phyloP scores from a whole-genome alignment of 1,140 invertebrate species.

The Vollenhovia emeryi region DNA sequence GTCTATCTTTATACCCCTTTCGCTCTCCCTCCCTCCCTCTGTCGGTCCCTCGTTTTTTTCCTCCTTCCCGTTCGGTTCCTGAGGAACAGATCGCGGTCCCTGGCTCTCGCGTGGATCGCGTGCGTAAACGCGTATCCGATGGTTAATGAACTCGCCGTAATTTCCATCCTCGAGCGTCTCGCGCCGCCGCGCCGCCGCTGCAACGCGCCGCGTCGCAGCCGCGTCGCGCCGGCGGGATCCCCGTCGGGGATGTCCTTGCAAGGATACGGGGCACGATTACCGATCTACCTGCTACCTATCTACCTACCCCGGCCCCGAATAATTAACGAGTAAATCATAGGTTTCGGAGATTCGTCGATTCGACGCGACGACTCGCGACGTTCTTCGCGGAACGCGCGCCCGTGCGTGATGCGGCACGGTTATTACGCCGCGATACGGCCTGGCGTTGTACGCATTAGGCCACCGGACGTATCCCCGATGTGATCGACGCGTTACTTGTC shows the following conservation, averaged over 20 bases:
- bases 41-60: constrained; percentile 31
- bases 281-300: background rate
- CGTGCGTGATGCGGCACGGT: constrained; percentile 35
- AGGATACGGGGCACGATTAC: constrained; percentile 32
- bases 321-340: constrained; percentile 19
- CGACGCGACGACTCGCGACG: constrained; percentile 11
- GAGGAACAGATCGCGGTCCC: constrained; percentile 67
- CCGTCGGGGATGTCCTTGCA: constrained; percentile 65
- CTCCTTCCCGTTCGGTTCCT: constrained; percentile 14
- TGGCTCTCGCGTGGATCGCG: constrained; percentile 60
- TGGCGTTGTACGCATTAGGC: constrained; percentile 23
- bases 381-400: constrained; percentile 26
- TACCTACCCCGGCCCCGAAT: background rate
- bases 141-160: constrained; percentile 73
- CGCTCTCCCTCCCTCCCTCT: background rate
- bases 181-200: constrained; percentile 76
- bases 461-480: constrained; percentile 29
- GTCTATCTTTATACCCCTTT: constrained; percentile 29
- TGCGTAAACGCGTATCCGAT: constrained; percentile 68
- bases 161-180: constrained; percentile 64
- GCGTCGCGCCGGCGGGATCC: background rate
- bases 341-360: constrained; percentile 5
- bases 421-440: constrained; percentile 32
- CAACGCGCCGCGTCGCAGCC: background rate
- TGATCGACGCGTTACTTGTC: background rate